Percentiles rank a stretch among this genome's conserved stretches.
Conservation (phyloP, 2,797 vertebrate genomes). For the Melanotaenia parkinsoni region DNA sequence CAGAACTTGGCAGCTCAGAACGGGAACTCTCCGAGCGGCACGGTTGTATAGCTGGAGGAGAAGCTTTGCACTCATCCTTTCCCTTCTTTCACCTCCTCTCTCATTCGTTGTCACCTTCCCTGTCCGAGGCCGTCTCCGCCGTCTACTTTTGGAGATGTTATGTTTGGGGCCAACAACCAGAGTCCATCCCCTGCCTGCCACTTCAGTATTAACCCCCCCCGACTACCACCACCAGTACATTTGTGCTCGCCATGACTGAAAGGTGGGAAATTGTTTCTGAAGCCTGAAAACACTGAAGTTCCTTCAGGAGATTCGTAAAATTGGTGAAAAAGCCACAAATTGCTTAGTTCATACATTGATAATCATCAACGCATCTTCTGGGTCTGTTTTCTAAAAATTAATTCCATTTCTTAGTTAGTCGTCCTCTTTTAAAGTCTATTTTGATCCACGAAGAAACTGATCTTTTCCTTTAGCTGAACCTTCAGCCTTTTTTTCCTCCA, state of each 20-base stretch:
- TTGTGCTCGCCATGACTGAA: conserved; percentile 7
- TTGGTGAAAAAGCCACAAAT: too few relatives aligned
- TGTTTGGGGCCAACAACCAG: conserved; percentile 36
- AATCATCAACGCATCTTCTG: background rate
- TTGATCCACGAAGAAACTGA: background rate
- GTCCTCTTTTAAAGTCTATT: background rate
- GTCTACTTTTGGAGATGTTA: background rate
- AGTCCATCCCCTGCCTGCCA: conserved; percentile 23
- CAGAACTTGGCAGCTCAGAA: conserved; percentile 88
- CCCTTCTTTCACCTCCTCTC: conserved; percentile 18
- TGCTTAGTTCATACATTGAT: background rate
- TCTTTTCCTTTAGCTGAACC: too few relatives aligned
- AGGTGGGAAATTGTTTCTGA: conserved; percentile 41
- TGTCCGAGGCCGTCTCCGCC: conserved; percentile 2
- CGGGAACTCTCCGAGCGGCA: conserved; percentile 90
- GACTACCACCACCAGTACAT: conserved; percentile 2
- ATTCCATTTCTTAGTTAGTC: too few relatives aligned
- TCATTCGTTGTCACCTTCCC: background rate
- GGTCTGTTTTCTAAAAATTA: too few relatives aligned
- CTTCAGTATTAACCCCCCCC: conserved; percentile 61
- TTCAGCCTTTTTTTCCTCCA: too few relatives aligned
- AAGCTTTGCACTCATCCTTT: conserved; percentile 61
- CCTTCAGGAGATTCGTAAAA: background rate
- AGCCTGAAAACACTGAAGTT: background rate
- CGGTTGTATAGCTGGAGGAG: conserved; percentile 87